A percentile compares a stretch with the other conserved stretches of the same genome.
Evolutionary conservation across 2,113 vertebrate genomes (phyloP).

Genomic region (Vidua chalybeata): DNA sequence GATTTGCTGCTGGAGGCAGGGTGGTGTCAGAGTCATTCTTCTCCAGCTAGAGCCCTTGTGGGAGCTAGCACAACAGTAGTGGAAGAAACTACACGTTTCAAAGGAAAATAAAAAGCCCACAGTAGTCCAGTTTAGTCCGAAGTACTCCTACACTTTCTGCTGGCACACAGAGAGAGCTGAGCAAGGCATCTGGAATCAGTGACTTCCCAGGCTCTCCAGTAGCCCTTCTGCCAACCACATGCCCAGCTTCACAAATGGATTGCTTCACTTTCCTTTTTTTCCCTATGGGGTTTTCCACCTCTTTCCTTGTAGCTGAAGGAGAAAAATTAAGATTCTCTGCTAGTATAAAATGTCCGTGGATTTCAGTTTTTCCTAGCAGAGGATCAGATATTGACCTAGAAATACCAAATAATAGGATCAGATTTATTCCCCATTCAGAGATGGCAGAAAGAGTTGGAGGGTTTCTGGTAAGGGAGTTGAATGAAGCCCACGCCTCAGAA

Average conservation of each 20-base stretch:
- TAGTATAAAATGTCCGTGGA: neutral
- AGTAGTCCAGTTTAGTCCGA: neutral
- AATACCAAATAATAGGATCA: neutral
- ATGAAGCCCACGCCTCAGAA: neutral
- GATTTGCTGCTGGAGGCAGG: neutral
- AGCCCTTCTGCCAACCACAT: neutral
- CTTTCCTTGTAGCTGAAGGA: neutral
- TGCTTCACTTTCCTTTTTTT: neutral
- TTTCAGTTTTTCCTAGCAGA: neutral
- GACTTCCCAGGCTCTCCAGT: neutral
- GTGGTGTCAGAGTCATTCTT: accelerated
- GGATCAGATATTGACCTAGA: neutral
- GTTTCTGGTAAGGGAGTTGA: neutral
- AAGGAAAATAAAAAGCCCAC: accelerated
- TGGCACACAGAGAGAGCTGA: neutral
- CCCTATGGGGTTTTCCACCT: neutral
- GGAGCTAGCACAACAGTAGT: neutral
- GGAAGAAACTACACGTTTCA: neutral
- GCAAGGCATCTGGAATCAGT: neutral
- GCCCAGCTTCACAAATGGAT: neutral
- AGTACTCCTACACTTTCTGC: neutral
- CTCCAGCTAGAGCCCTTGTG: neutral
- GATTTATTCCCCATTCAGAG: neutral
- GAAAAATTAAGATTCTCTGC: neutral
- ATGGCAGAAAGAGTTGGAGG: neutral